Evolutionary conservation across 1,140 invertebrate genomes (phyloP), one percentile per base, ranked within the genome.

Genomic region (Cyrtorhinus lividipennis): DNA sequence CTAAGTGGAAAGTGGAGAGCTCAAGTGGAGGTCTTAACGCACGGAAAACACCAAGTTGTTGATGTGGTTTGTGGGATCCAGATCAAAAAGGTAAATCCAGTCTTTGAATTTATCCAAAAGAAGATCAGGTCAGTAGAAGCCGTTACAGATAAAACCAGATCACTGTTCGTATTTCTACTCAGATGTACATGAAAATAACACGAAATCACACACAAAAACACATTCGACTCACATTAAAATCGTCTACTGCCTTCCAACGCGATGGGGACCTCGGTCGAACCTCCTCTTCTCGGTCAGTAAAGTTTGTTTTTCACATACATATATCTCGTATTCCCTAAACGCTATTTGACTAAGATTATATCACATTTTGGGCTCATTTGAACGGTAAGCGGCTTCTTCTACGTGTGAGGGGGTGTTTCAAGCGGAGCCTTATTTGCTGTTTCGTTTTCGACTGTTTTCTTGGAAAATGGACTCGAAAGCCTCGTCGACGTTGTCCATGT

Each of bases 401-500:
- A 38, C 30, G 5, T 38, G 5, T 38, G 30, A 38, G 15, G 15
- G 30, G 30, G 30, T 38, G 30, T 8, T 38, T 38, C 15, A 38
- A 38, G 15, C 5, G 30, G 15, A 38, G 5, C 10, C 8, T 20
- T 44, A 65, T 25, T 65, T 63, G 22, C 62, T 63, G 10, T 63
- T 65, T 56, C 63, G 63, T 60, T 65, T 67, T 60, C 63, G 67
- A 65, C 57, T 68, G 25, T 58, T 58, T 67, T 69, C 68, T 59
- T 65, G 64, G 59, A 70, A 71, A 12, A 71, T 64, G 53, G 61
- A 67, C 61, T 76, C 74, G 68, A 76, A 76, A 45, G 72, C 73
- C 67, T 72, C 71, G 63, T 76, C 74, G 13, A 75, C 73, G 64
- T 76, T 72, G 24, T 73, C 73, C 23, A 72, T 64, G 65, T 71